A percentile compares a stretch with the other conserved stretches of the same genome.
These are phyloP conservation scores for Orthonychiurus folsomi DNA, from an alignment of 2,888 invertebrate genomes.

Conservation along the genomic window DNA sequence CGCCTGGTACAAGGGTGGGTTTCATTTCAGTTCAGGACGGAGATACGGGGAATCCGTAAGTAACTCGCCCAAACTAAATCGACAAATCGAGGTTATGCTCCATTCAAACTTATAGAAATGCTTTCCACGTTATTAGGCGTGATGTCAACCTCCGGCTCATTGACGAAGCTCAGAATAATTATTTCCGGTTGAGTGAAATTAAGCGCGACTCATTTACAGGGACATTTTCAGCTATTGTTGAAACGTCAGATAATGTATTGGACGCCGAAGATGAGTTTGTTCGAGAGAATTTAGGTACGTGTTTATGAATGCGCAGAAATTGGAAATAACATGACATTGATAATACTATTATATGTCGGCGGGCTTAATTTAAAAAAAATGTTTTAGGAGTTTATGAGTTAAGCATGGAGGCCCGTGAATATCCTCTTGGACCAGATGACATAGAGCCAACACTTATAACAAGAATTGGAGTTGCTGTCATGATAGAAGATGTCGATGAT, in stretches of 20 bases:
- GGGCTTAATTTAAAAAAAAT: background rate
- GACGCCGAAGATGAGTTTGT: slow-evolving; percentile 71
- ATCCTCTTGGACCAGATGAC: slow-evolving; percentile 33
- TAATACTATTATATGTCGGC: background rate
- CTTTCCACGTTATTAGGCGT: no score
- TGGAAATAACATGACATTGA: no score
- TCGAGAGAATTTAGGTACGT: background rate
- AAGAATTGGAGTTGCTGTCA: slow-evolving; percentile 54
- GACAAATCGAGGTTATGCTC: no score
- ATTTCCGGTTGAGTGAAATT: slow-evolving; percentile 52
- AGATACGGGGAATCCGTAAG: slow-evolving; percentile 61
- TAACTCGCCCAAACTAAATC: no score
- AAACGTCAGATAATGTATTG: slow-evolving; percentile 57
- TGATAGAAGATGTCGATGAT: slow-evolving; percentile 70
- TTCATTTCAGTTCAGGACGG: slow-evolving; percentile 59
- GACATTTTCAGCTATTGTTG: slow-evolving; percentile 46
- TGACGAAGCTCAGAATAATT: slow-evolving; percentile 59
- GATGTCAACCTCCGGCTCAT: slow-evolving; percentile 55
- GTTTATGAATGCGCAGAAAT: no score
- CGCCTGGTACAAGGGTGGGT: slow-evolving; percentile 56
- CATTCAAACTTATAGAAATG: no score
- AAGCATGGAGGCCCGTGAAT: slow-evolving; percentile 38
- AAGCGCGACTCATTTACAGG: slow-evolving; percentile 48
- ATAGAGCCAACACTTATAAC: slow-evolving; percentile 34
- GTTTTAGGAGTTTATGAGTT: slow-evolving; percentile 35